A percentile compares a stretch with the other conserved stretches of the same genome.
These are phyloP conservation scores for Aleadryas rufinucha DNA, from an alignment of 2,113 vertebrate genomes.

Conservation along the genomic window DNA sequence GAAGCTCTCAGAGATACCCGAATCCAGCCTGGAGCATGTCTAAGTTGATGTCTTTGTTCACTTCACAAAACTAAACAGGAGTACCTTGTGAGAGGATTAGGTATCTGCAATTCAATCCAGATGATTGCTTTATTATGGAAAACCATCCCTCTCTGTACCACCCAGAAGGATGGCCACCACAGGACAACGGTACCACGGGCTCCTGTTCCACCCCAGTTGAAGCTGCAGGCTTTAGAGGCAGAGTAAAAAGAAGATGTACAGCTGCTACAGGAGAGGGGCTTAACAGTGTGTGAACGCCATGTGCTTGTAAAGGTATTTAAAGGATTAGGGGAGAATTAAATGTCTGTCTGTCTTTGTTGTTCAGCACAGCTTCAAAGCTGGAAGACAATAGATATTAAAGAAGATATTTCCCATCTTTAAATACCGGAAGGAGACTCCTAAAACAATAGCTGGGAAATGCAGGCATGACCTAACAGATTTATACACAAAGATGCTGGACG, in stretches of 20 bases:
- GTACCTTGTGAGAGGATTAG: conserved; percentile 55
- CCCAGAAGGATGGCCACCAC: conserved; percentile 10
- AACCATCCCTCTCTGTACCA: conserved; percentile 27
- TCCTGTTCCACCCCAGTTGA: neutral
- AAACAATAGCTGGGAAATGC: conserved; percentile 6
- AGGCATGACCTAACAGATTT: conserved; percentile 13
- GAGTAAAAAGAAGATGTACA: conserved; percentile 23
- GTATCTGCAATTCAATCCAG: conserved; percentile 64
- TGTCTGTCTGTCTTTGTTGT: conserved; percentile 34
- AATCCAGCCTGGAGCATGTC: neutral
- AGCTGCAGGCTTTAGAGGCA: conserved; percentile 31
- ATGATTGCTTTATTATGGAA: conserved; percentile 63
- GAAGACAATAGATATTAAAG: neutral
- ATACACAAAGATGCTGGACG: neutral
- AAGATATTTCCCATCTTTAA: conserved; percentile 34
- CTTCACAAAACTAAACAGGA: conserved; percentile 57
- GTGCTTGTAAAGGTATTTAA: conserved; percentile 30
- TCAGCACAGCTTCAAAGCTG: conserved; percentile 54
- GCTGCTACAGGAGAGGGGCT: conserved; percentile 20
- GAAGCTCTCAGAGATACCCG: conserved; percentile 6
- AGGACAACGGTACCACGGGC: neutral
- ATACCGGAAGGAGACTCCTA: conserved; percentile 10
- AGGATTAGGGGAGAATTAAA: conserved; percentile 53
- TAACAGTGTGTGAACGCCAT: neutral
- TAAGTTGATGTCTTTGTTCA: conserved; percentile 56